Conservation (phyloP, 1,140 invertebrate genomes). For the Diabrotica virgifera region DNA sequence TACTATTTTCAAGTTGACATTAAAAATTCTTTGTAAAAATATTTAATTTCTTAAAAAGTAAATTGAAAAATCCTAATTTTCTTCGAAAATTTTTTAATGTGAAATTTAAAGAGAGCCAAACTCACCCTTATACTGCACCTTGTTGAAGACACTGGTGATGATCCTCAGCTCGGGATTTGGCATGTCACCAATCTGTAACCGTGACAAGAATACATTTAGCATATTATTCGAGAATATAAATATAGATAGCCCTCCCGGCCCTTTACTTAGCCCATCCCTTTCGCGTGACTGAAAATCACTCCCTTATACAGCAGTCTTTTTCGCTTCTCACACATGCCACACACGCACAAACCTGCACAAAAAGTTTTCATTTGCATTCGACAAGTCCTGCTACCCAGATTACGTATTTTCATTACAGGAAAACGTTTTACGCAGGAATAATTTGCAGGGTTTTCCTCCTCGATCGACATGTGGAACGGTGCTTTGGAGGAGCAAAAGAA, state of each 20-base stretch:
- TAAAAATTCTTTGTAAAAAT: neutral
- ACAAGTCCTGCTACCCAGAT: neutral
- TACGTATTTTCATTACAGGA: neutral
- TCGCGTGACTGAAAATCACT: slow-evolving; percentile 35
- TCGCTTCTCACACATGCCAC: slow-evolving; percentile 18
- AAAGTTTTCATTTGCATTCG: slow-evolving; percentile 10
- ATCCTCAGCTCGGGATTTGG: slow-evolving; percentile 80
- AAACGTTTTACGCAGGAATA: neutral
- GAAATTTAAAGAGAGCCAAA: neutral
- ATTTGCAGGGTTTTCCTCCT: neutral
- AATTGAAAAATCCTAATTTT: neutral
- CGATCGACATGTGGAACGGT: too few species aligned
- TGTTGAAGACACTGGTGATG: slow-evolving; percentile 82
- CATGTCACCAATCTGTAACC: slow-evolving; percentile 75
- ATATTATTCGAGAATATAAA: slow-evolving; percentile 21
- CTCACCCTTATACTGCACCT: slow-evolving; percentile 78
- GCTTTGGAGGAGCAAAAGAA: too few species aligned
- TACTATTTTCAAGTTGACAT: too few species aligned
- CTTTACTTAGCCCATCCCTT: slow-evolving; percentile 31
- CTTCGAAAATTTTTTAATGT: neutral
- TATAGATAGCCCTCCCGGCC: slow-evolving; percentile 18
- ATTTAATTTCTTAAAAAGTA: too few species aligned
- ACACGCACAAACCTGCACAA: slow-evolving; percentile 52
- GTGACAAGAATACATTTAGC: slow-evolving; percentile 41
- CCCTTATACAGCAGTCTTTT: neutral